Base-by-base conservation (phyloP, 1,140 invertebrate species). In the Proales similis region DNA sequence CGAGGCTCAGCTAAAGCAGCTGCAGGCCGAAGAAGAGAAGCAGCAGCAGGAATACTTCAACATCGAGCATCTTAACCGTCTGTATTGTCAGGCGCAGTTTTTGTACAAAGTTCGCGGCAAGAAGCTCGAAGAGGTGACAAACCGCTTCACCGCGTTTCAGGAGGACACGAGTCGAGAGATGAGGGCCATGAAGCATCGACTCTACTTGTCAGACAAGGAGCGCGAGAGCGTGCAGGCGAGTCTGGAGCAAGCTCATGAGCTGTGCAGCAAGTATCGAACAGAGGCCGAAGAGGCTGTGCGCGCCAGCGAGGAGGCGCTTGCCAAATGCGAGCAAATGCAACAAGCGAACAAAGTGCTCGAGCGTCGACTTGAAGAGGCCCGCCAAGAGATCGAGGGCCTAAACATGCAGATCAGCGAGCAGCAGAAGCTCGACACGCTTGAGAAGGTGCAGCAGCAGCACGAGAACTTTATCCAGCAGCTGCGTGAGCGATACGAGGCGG, bases 21-120 rank as follows among this genome's bases (percentile, higher is more conserved):
- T 57, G 24, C 51, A 57, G 24, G 51, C 39, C 12, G 51, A 57
- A 24, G 51, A 57, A 14, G 26, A 57, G 45, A 39, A 29, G 45
- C 51, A 57, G 30, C 51, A 57, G 22, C 51, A 57, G 12, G 51
- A 57, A 39, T 57, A 57, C 12, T 57, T 57, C 32, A 57, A 42
- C 19, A 57, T 57, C 32, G 51, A 57, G 39, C 51, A 57, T 42
- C 20, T 57, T n/a, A 57, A 57, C 45, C 33, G 51, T 12, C 30
- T 57, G 51, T 57, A 57, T 12, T 42, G 33, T 36, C 51, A 57
- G 17, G 36, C 51, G 17, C 51, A 57, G 27, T 57, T 57, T 42
- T 57, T 57, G 22, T 57, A 57, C 29, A 57, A 57, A 42, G 45
- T 57, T 14, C 24, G 51, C 14, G 51, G 51, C 36, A 57, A 57